These are phyloP conservation scores for Standfussiana lucernea DNA, from an alignment of 2,888 invertebrate genomes.

Conservation along the genomic window DNA sequence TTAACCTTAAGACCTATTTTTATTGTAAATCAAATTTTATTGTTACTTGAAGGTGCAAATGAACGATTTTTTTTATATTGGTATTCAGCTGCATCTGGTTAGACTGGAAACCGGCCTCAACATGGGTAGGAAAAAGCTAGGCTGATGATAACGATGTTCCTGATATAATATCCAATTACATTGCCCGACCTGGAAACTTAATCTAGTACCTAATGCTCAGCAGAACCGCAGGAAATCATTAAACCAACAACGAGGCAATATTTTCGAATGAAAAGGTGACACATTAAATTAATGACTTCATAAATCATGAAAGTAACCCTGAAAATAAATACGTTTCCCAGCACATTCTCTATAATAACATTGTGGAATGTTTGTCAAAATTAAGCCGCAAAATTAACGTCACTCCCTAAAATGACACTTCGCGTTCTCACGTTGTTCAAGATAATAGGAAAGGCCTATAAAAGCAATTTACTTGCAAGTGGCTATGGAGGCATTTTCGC, in stretches of 20 bases:
- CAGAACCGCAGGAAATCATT: neutral
- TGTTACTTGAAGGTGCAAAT: too few species aligned
- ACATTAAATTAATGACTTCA: neutral
- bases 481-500: slow-evolving; percentile 45
- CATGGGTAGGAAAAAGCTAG: too few species aligned
- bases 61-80: too few species aligned
- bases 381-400: slow-evolving; percentile 54
- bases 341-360: slow-evolving; percentile 17
- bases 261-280: neutral
- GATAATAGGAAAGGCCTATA: slow-evolving; percentile 62
- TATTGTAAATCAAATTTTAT: too few species aligned
- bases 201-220: neutral
- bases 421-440: slow-evolving; percentile 53
- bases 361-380: slow-evolving; percentile 52
- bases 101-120: too few species aligned
- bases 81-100: too few species aligned
- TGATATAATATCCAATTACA: neutral
- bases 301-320: neutral
- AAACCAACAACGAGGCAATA: neutral
- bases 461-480: slow-evolving; percentile 64
- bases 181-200: neutral
- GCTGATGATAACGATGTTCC: too few species aligned
- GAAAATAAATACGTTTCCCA: neutral
- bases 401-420: slow-evolving; percentile 61
- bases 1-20: too few species aligned